Conservation (phyloP, 2,888 invertebrate species). For the Scaptodrosophila latifasciaeformis region DNA sequence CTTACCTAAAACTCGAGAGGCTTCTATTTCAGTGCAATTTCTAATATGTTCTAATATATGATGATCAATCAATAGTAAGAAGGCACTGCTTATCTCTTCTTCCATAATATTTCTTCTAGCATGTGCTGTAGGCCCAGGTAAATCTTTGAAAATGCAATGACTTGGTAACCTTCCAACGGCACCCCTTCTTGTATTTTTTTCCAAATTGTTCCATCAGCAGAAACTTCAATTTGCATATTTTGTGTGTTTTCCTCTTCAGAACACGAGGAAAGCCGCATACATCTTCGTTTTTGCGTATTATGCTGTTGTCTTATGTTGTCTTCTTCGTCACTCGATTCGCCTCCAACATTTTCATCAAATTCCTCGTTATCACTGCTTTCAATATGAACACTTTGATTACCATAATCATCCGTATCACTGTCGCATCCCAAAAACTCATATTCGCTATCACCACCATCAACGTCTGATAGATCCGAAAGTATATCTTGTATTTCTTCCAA, state of each 20-base stretch:
- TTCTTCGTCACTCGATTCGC: constrained; percentile 9
- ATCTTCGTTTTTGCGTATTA: neutral
- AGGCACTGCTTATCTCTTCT: constrained; percentile 39
- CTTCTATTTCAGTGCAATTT: constrained; percentile 8
- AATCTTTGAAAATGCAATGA: constrained; percentile 35
- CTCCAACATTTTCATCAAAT: constrained; percentile 8
- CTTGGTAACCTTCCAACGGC: constrained; percentile 25
- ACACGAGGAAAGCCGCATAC: neutral
- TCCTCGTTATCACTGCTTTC: constrained; percentile 3
- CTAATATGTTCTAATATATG: constrained; percentile 18
- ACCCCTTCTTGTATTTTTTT: constrained; percentile 24
- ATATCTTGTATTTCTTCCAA: neutral
- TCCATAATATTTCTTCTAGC: constrained; percentile 5
- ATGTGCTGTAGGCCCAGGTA: constrained; percentile 8
- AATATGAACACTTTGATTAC: neutral
- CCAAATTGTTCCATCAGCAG: constrained; percentile 23
- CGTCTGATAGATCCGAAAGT: neutral
- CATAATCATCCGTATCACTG: neutral
- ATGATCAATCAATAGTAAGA: constrained; percentile 39
- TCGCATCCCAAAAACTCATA: neutral
- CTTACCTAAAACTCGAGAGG: constrained; percentile 23
- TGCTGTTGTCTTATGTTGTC: neutral
- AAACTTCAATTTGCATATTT: constrained; percentile 14
- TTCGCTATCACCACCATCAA: neutral
- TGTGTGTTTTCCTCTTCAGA: constrained; percentile 9